These are phyloP conservation scores for Spea multiplicata DNA, from an alignment of 2,113 vertebrate species.

Conservation along the genomic window DNA sequence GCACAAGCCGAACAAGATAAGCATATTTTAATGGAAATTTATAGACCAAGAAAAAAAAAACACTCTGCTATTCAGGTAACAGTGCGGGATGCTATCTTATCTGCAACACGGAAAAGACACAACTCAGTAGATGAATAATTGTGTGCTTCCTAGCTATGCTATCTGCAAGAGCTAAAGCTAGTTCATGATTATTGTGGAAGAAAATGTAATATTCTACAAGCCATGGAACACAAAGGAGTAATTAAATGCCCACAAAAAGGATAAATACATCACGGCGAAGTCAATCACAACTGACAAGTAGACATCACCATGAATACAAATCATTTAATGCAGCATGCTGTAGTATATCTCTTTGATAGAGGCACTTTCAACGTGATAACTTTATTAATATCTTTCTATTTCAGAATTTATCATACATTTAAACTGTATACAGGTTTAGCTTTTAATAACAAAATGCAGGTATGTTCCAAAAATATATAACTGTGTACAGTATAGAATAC, in stretches of 20 bases:
- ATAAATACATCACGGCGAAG: conserved; percentile 23
- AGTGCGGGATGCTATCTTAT: conserved; percentile 9
- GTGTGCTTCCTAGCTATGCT: conserved; percentile 20
- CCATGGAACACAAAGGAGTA: conserved; percentile 25
- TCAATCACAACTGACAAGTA: background rate
- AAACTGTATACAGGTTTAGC: conserved; percentile 34
- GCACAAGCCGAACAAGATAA: conserved; percentile 19
- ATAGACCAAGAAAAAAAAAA: conserved; percentile 6
- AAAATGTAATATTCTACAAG: conserved; percentile 18
- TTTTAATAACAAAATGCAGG: conserved; percentile 25
- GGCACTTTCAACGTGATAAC: conserved; percentile 28
- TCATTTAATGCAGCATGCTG: conserved; percentile 27
- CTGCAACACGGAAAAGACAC: background rate
- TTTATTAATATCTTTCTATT: conserved; percentile 42
- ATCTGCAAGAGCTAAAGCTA: conserved; percentile 22
- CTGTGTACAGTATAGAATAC: conserved; percentile 22
- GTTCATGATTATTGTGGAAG: background rate
- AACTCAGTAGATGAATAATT: conserved; percentile 6
- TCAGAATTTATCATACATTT: conserved; percentile 41
- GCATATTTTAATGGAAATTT: conserved; percentile 29
- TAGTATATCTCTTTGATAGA: conserved; percentile 44
- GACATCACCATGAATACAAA: conserved; percentile 10
- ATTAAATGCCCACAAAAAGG: conserved; percentile 26
- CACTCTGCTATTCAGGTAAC: background rate
- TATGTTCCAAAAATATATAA: background rate